Evolutionary conservation across 1,140 invertebrate species (phyloP), one percentile per base, ranked within the genome.

Genomic region (Drosophila navojoa): DNA sequence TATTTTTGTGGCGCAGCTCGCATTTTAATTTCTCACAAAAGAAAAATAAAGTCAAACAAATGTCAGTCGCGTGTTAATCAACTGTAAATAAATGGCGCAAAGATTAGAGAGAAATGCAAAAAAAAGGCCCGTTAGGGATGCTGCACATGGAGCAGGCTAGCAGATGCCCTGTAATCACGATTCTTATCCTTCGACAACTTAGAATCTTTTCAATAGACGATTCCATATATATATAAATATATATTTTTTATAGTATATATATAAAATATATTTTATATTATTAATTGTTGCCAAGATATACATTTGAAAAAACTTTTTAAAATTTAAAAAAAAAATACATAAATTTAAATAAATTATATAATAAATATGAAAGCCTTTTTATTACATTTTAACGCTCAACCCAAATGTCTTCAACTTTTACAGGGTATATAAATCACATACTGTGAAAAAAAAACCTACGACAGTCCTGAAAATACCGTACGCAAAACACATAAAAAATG

Each of bases 1-100:
- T 62, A 54, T 63, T 59, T 77, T 77, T 81, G 72, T 76, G 40
- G 59, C 45, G 50, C 47, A 53, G 38, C 58, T 81, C 79, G 76
- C 54, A 70, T 87, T 87, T 89, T 89, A 89, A 87, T 87, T 84
- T 87, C 59, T 63, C 67, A 70, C 64, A 64, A 74, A 70, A 50
- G 72, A 67, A 68, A 67, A 64, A 89, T 84, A 90, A 90, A 89
- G 85, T 89, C 85, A 89, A 90, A 85, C 90, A 91, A 91, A 91
- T 91, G 90, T 91, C 90, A 91, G 86, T 79, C 86, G 90, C 86
- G 90, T 91, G 90, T 91, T 91, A 91, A 91, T 91, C 90, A 91
- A 91, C 82, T 91, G 90, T 91, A 90, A 91, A 91, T 91, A 91
- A 91, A 91, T 91, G 90, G 90, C 90, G 90, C 90, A 91, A 91